phyloP scores from a whole-genome alignment of 2,113 vertebrate species.

The Corythoichthys intestinalis region DNA sequence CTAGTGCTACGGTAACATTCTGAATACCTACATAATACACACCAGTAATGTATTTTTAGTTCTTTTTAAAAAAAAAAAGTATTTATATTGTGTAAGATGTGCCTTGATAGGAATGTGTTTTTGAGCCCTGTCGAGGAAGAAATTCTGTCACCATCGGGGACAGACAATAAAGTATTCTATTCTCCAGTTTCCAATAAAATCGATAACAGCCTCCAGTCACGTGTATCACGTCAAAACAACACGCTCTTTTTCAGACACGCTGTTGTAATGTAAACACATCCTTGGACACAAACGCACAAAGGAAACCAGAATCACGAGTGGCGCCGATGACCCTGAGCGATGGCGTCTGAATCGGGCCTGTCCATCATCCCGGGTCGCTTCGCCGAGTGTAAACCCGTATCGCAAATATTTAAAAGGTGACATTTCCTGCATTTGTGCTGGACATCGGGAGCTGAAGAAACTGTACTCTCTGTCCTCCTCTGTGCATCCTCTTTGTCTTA shows the following conservation, averaged over 20 bases:
- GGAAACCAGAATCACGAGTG: not conserved
- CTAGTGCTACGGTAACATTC: too few relatives aligned
- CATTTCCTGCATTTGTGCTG: conserved; percentile 10
- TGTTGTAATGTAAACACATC: conserved; percentile 2
- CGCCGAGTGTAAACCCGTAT: not conserved
- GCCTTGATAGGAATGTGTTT: too few relatives aligned
- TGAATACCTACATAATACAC: too few relatives aligned
- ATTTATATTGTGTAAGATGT: too few relatives aligned
- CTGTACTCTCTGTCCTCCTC: not conserved
- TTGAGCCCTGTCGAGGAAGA: too few relatives aligned
- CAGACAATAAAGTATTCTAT: too few relatives aligned
- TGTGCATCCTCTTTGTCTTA: conserved; percentile 42
- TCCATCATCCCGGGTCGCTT: not conserved
- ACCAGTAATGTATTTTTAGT: too few relatives aligned
- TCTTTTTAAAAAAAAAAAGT: too few relatives aligned
- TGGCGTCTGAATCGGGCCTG: not conserved
- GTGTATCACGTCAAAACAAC: not conserved
- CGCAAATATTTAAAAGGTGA: conserved; percentile 3
- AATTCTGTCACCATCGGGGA: too few relatives aligned
- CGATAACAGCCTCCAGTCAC: not conserved
- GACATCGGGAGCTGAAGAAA: not conserved
- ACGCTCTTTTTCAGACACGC: not conserved
- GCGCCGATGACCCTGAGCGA: not conserved
- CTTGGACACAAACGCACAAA: not conserved
- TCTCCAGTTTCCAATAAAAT: not conserved